Evolutionary conservation across 2,797 vertebrate genomes (phyloP).

Genomic region (Semotilus atromaculatus): DNA sequence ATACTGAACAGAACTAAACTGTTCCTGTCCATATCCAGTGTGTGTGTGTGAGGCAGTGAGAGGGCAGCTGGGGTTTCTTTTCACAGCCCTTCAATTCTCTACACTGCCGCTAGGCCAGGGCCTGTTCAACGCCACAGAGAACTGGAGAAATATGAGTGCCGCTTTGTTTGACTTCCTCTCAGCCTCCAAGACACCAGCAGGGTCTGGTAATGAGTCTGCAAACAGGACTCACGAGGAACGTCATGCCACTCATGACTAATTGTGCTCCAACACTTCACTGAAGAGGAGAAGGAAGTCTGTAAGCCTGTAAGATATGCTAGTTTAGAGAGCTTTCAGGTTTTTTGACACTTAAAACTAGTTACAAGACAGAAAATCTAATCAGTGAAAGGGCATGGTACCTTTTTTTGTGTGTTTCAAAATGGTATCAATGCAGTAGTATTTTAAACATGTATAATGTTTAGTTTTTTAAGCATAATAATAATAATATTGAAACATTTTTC

Average conservation of each 20-base stretch:
- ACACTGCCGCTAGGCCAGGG: conserved; percentile 70
- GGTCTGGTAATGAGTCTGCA: conserved; percentile 81
- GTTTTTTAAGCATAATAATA: conserved; percentile 16
- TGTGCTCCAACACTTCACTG: conserved; percentile 62
- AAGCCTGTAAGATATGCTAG: conserved; percentile 34
- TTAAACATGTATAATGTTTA: conserved; percentile 29
- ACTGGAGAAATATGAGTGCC: conserved; percentile 73
- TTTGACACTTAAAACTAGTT: conserved; percentile 15
- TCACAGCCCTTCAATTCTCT: conserved; percentile 75
- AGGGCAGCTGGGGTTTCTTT: conserved; percentile 61
- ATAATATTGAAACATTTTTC: not conserved
- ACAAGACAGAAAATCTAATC: conserved; percentile 23
- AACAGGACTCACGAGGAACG: conserved; percentile 75
- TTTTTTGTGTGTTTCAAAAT: not conserved
- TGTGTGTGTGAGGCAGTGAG: conserved; percentile 5
- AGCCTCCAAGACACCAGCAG: conserved; percentile 79
- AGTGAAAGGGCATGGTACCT: not conserved
- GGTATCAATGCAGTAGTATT: not conserved
- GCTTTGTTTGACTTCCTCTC: conserved; percentile 84
- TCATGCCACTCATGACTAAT: conserved; percentile 70
- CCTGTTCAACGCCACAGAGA: conserved; percentile 71
- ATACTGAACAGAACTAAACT: conserved; percentile 2
- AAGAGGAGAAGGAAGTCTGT: conserved; percentile 56
- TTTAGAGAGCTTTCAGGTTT: conserved; percentile 37
- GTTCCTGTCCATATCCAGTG: conserved; percentile 20